Conservation (phyloP, 1,140 invertebrate species). For the Macrosteles quadrilineatus region DNA sequence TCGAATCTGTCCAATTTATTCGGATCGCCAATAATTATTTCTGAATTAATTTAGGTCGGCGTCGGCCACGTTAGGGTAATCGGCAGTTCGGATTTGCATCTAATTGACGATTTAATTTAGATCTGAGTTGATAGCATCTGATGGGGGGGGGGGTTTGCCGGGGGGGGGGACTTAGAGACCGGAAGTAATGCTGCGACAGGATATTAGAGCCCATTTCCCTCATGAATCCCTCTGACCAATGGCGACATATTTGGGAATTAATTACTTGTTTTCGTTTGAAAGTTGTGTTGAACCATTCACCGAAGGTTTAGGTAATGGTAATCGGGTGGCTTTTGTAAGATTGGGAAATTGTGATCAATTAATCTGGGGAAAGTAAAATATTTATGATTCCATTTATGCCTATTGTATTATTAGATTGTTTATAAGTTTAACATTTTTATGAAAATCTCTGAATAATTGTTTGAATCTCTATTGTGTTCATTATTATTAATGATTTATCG, state of each 20-base stretch:
- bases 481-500: too few relatives aligned
- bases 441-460: too few relatives aligned
- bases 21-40: neutral
- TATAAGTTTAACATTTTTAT: too few relatives aligned
- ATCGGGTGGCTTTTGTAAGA: too few relatives aligned
- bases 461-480: too few relatives aligned
- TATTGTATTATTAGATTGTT: too few relatives aligned
- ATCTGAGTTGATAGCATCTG: neutral
- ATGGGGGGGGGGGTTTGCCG: neutral
- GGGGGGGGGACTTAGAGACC: neutral
- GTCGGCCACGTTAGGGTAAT: neutral
- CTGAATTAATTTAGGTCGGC: constrained; percentile 5
- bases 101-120: constrained; percentile 22
- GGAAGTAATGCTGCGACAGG: constrained; percentile 10
- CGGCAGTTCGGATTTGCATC: constrained; percentile 4
- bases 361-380: too few relatives aligned
- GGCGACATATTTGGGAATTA: neutral
- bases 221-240: neutral
- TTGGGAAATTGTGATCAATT: too few relatives aligned
- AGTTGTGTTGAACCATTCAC: too few relatives aligned
- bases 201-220: constrained; percentile 9
- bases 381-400: too few relatives aligned
- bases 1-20: neutral
- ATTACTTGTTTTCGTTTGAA: too few relatives aligned
- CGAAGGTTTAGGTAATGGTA: too few relatives aligned